Evolutionary conservation across 2,888 invertebrate genomes (phyloP).

Genomic region (Drosophila histrio): DNA sequence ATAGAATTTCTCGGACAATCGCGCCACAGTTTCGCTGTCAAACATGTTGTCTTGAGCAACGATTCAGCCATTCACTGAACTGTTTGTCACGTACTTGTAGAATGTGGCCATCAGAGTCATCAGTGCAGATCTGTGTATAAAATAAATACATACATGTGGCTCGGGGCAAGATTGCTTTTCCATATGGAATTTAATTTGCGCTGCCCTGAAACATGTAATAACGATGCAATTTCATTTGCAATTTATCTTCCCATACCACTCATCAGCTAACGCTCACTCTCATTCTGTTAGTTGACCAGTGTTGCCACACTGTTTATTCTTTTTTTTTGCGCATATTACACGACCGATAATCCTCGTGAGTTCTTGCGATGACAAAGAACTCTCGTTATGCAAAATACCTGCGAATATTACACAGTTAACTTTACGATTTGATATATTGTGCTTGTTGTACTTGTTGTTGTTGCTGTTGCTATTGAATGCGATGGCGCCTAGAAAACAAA

Average conservation of each 20-base stretch:
- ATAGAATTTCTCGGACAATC: slow-evolving; percentile 57
- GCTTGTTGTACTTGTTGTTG: slow-evolving; percentile 2
- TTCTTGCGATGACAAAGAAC: slow-evolving; percentile 38
- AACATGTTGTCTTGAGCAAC: slow-evolving; percentile 63
- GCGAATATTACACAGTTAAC: slow-evolving; percentile 50
- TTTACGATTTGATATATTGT: slow-evolving; percentile 50
- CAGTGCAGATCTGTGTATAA: slow-evolving; percentile 57
- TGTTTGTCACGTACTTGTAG: slow-evolving; percentile 76
- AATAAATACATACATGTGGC: slow-evolving; percentile 64
- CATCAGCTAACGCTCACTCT: neutral
- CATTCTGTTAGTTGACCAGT: slow-evolving; percentile 1
- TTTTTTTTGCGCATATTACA: slow-evolving; percentile 15
- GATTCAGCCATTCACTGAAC: slow-evolving; percentile 4
- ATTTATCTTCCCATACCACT: slow-evolving; percentile 48
- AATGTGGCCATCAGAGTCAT: slow-evolving; percentile 29
- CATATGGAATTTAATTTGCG: slow-evolving; percentile 83
- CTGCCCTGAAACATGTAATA: slow-evolving; percentile 80
- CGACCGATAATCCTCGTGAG: slow-evolving; percentile 3
- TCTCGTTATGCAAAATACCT: slow-evolving; percentile 71
- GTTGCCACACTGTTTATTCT: neutral
- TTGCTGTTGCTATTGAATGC: slow-evolving; percentile 21
- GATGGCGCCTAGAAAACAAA: slow-evolving; percentile 77
- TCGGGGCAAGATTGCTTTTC: slow-evolving; percentile 78
- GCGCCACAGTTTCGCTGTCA: slow-evolving; percentile 72
- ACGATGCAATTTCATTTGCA: slow-evolving; percentile 80